Evolutionary conservation across 2,888 invertebrate genomes (phyloP).

Genomic region (Cerastis leucographa): DNA sequence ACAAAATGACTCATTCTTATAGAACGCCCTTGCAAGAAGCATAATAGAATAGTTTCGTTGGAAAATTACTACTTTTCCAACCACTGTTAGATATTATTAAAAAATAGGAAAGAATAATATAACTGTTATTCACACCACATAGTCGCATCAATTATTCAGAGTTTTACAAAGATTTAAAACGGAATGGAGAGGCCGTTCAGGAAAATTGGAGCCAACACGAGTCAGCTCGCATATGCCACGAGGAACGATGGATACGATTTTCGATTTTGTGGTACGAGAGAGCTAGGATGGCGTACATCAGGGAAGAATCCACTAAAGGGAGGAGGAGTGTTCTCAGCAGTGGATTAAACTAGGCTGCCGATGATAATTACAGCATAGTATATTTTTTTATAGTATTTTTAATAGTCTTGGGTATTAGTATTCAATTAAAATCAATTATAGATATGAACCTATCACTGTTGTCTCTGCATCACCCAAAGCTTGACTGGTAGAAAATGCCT

Average conservation of each 20-base stretch:
- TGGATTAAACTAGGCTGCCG: background rate
- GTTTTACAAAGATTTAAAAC: background rate
- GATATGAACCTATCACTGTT: too few relatives aligned
- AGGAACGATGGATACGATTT: background rate
- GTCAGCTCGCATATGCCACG: background rate
- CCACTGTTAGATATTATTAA: background rate
- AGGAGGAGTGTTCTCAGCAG: background rate
- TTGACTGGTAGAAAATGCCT: too few relatives aligned
- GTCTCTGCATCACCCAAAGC: too few relatives aligned
- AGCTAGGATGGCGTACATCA: background rate
- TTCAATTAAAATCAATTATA: too few relatives aligned
- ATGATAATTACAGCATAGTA: too few relatives aligned
- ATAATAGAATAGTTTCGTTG: background rate
- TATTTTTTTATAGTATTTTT: too few relatives aligned
- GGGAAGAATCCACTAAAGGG: background rate
- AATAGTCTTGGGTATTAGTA: too few relatives aligned
- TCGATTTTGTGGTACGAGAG: too few relatives aligned
- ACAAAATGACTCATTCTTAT: background rate
- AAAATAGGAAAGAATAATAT: background rate
- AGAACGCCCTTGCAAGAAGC: background rate
- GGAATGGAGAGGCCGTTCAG: too few relatives aligned
- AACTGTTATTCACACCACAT: background rate
- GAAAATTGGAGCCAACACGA: too few relatives aligned
- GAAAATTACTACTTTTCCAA: background rate
- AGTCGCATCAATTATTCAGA: background rate